Base-by-base conservation (phyloP, 2,888 invertebrate genomes). In the Campoplex capitator region DNA sequence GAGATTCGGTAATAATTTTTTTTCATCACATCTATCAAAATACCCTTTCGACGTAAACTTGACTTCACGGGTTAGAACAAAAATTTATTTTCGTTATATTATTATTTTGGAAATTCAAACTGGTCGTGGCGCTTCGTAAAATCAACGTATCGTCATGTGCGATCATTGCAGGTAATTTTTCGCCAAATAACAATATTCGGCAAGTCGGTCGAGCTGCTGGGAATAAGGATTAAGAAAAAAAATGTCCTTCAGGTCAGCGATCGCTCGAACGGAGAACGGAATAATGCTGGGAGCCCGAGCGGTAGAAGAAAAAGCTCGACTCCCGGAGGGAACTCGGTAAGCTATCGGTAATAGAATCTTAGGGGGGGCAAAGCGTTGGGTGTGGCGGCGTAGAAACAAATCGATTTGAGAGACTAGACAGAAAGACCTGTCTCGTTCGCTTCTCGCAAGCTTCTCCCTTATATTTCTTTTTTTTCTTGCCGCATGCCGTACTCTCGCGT, bases 81-180 rank as follows among this genome's bases (percentile, higher is more conserved):
- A 23, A 23, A 38, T 54, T 8, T 42, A n/a, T 70, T 28, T 4
- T 54, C 35, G 9, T 7, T 0, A 67, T 48, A 67, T 48, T 67
- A 45, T 16, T 11, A 18, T 54, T n/a, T 42, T 16, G 3, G 42
- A 54, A 56, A 18, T 78, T 70, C 3, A 28, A 8, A 8, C 38
- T 3, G 23, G 28, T 58, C 38, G 38, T 13, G n/a, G n/a, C 38
- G 28, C 23, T 23, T 35, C 32, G 9, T 28, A 54, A 56, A 68
- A 18, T 68, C 38, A 78, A 68, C 54, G n/a, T 84, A 74, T 88
- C 6, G 87, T 16, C 54, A 91, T 91, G 90, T 90, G 90, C 65
- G 90, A 91, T 28, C 90, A 90, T 45, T 91, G 90, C 89, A 88
- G 83, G 90, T 89, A 84, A 83, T 77, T 32, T 1, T 23, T 23